These are phyloP conservation scores for Spodoptera litura DNA, from an alignment of 1,140 invertebrate species.

Conservation along the genomic window DNA sequence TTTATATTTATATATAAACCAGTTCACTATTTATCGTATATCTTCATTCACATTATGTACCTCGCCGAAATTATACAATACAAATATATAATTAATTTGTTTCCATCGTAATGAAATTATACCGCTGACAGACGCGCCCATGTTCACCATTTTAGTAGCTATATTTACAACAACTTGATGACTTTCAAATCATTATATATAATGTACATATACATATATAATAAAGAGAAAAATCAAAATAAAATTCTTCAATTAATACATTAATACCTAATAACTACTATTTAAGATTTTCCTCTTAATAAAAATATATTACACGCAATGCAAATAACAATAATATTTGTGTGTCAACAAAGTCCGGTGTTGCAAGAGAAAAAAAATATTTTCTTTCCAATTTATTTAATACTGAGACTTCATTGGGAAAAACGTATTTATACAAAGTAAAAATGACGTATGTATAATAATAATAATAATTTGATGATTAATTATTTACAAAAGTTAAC, in stretches of 20 bases:
- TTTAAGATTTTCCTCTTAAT: conserved; percentile 84
- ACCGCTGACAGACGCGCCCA: conserved; percentile 67
- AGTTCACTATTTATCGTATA: conserved; percentile 64
- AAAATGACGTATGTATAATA: conserved; percentile 62
- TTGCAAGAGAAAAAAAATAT: conserved; percentile 58
- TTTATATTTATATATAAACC: conserved; percentile 59
- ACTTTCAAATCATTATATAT: conserved; percentile 81
- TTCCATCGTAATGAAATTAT: conserved; percentile 52
- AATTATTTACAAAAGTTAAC: conserved; percentile 83
- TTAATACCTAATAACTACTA: conserved; percentile 83
- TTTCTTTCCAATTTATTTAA: conserved; percentile 64
- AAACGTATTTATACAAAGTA: conserved; percentile 75
- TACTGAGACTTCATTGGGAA: conserved; percentile 78
- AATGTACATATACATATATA: conserved; percentile 82
- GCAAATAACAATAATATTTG: conserved; percentile 77
- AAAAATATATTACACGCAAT: conserved; percentile 84
- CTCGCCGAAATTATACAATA: conserved; percentile 74
- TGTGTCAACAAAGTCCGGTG: conserved; percentile 74
- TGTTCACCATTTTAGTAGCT: conserved; percentile 69
- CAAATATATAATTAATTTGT: conserved; percentile 77
- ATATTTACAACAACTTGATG: conserved; percentile 82
- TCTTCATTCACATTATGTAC: conserved; percentile 69
- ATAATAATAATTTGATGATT: conserved; percentile 55
- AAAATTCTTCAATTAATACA: conserved; percentile 85
- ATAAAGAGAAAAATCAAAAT: conserved; percentile 84